Base-by-base conservation (phyloP, 2,113 vertebrate species). In the Zootoca vivipara region DNA sequence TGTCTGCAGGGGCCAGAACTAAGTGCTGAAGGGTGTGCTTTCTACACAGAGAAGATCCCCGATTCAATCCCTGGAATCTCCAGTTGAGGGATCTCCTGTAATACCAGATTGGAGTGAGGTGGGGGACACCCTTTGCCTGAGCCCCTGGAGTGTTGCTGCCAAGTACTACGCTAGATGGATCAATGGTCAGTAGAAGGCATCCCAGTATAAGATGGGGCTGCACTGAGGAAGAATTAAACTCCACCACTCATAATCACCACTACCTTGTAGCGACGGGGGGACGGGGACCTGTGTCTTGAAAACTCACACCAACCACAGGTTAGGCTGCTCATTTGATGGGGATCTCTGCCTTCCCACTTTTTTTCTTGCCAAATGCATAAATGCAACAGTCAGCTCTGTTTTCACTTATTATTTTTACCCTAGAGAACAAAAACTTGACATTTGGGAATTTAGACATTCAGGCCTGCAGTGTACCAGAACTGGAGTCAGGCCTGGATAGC, bases 281-380 rank as follows among this genome's bases (percentile, higher is more conserved):
- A 18, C 3, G 0, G 2, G 72, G 9, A 78, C 18, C 30, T 30
- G 16, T 0, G 5, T 1, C 12, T n/a, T 7, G 3, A 18, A 15
- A 12, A 5, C 16, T 65, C 28, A 38, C 3, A 5, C n/a, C 67
- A 4, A 18, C 5, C 18, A 42, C 69, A 62, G 24, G 6, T 15
- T 28, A 28, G 20, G 38, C 33, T 26, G 70, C 56, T 82, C 26
- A 30, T 3, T 22, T 62, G 16, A 73, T 73, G 26, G 46, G 33
- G 46, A n/a, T 30, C 46, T n/a, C n/a, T 12, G 46, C n/a, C 9
- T 22, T 30, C 8, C 42, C 20, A 20, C 62, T 83, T 58, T 26
- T 52, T 30, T 30, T 65, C 5, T 10, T 74, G 64, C 70, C 28
- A 38, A 38, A 62, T 30, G 15, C 16, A 7, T n/a, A 56, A 79